Evolutionary conservation across 2,888 invertebrate genomes (phyloP), one percentile per base, ranked within the genome.

Genomic region (Spilosoma lubricipeda): DNA sequence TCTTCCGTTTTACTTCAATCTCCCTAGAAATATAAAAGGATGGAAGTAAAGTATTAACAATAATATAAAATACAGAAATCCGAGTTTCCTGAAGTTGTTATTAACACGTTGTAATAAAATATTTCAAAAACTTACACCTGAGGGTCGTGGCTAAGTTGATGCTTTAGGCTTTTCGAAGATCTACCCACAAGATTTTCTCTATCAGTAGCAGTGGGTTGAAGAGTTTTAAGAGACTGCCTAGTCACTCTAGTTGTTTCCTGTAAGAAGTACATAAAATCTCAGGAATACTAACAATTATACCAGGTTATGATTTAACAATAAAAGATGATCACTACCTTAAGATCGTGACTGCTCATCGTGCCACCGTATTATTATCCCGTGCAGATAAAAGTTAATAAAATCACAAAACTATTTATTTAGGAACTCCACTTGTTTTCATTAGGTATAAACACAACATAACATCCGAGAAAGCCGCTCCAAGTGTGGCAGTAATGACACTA

Each of bases 101-200:
- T 23, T 7, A 56, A 56, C n/a, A 42, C 18, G 2, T 42, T 45
- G 18, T 45, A 66, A 27, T n/a, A 27, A 30, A 63, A 63, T 18
- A 15, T 30, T 63, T 18, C 5, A 30, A 30, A 30, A 63, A 89
- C 96, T 93, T 92, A 96, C 95, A 93, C 92, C 79, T 94, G 91
- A 56, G 96, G 90, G 80, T 96, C 96, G 89, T 96, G 96, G 69
- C 82, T 90, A 63, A 96, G 90, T 84, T 93, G 94, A 87, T 95
- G 94, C 84, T 96, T 97, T 69, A 94, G 89, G 89, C 85, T 91
- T 90, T 95, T 93, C 77, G 93, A 88, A 67, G 95, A 93, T 86
- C 98, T 97, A 85, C 98, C 97, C 85, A 96, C 97, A 82, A 98
- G 94, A 92, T 98, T 98, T 94, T 98, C 98, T 89, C 97, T 97